Percentiles rank a stretch among this genome's conserved stretches.
Conservation (phyloP, 2,113 vertebrate genomes). For the Corythornis cristatus region DNA sequence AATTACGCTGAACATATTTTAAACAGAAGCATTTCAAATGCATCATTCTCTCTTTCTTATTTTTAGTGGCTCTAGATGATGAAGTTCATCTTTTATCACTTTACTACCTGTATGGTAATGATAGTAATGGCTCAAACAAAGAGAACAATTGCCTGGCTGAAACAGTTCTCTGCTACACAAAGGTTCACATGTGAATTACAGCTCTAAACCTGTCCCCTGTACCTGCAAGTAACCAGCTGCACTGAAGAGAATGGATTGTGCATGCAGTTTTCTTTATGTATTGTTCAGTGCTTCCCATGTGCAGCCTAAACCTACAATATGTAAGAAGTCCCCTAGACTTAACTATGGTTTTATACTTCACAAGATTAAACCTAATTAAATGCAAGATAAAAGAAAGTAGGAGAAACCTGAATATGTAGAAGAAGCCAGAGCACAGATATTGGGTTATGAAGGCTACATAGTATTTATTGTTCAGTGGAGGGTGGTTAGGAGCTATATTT, state of each 20-base stretch:
- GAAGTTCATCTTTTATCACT: neutral
- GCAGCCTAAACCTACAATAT: neutral
- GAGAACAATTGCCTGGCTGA: neutral
- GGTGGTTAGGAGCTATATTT: neutral
- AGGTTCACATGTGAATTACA: neutral
- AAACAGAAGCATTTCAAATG: neutral
- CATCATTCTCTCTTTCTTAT: neutral
- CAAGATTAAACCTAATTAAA: neutral
- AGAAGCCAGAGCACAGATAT: neutral
- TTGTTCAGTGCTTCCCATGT: neutral
- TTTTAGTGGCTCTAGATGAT: neutral
- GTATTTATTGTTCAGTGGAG: neutral
- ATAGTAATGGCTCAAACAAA: neutral
- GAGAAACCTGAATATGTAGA: neutral
- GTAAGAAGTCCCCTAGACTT: neutral
- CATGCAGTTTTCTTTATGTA: neutral
- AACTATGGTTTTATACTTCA: neutral
- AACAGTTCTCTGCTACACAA: neutral
- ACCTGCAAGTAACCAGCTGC: neutral
- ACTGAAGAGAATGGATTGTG: neutral
- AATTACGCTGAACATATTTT: neutral
- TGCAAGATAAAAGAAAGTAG: neutral
- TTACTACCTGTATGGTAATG: neutral
- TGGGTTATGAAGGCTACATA: neutral
- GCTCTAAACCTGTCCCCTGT: neutral